phyloP scores from a whole-genome alignment of 2,888 invertebrate genomes.

The Seladonia tumulorum region DNA sequence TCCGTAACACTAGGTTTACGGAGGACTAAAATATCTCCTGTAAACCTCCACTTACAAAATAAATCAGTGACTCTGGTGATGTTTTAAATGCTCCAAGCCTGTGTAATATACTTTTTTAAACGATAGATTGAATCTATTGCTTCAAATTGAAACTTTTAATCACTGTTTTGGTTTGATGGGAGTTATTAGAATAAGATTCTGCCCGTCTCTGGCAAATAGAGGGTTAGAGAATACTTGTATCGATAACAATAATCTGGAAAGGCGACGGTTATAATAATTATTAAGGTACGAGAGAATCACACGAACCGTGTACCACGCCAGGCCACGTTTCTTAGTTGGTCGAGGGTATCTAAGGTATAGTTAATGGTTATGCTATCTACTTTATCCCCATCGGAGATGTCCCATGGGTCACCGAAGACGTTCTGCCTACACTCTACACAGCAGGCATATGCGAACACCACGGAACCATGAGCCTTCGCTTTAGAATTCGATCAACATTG shows the following conservation, averaged over 20 bases:
- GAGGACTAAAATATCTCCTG: too few species aligned
- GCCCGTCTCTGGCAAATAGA: not conserved
- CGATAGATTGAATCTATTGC: not conserved
- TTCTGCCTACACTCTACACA: slow-evolving; percentile 39
- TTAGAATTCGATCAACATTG: slow-evolving; percentile 2
- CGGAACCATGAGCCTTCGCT: not conserved
- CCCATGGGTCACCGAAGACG: slow-evolving; percentile 2
- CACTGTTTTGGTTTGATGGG: not conserved
- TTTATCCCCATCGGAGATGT: slow-evolving; percentile 18
- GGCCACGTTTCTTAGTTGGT: slow-evolving; percentile 70
- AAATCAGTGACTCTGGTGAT: not conserved
- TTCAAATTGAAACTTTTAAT: not conserved
- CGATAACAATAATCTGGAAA: slow-evolving; percentile 41
- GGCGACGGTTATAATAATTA: slow-evolving; percentile 66
- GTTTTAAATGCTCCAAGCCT: not conserved
- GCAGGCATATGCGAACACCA: slow-evolving; percentile 37
- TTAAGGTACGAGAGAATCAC: slow-evolving; percentile 82
- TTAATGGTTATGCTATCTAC: slow-evolving; percentile 35
- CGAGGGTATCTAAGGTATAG: slow-evolving; percentile 55
- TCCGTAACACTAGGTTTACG: too few species aligned
- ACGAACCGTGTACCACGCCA: slow-evolving; percentile 68
- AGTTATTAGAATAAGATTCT: not conserved
- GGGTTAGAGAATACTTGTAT: slow-evolving; percentile 31
- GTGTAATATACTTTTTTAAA: not conserved
- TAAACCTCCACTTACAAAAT: not conserved